Conservation (phyloP, 2,888 invertebrate species). For the Anaspis maculata region DNA sequence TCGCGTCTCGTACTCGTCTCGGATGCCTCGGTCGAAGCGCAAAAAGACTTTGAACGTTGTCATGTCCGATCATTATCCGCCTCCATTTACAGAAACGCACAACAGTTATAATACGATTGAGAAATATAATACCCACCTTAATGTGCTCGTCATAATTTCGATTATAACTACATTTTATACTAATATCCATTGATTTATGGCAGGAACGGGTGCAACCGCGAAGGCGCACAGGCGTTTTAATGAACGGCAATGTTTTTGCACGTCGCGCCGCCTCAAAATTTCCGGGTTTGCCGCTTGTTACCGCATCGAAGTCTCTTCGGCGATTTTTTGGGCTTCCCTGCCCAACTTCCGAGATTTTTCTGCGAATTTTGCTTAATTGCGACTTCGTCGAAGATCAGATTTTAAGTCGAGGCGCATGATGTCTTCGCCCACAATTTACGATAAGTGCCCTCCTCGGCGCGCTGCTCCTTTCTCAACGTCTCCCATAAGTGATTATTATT, state of each 20-base stretch:
- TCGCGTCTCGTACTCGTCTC: slow-evolving; percentile 10
- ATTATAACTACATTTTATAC: slow-evolving; percentile 11
- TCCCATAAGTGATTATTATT: no score
- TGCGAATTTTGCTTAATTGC: no score
- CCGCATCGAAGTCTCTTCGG: no score
- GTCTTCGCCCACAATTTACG: no score
- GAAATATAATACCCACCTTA: slow-evolving; percentile 18
- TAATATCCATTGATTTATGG: slow-evolving; percentile 5
- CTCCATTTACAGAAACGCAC: slow-evolving; percentile 26
- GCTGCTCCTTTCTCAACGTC: no score
- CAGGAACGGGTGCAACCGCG: slow-evolving; percentile 1
- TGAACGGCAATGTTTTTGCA: slow-evolving; percentile 4
- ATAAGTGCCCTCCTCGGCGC: no score
- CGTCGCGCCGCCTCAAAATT: no score
- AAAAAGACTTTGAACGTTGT: slow-evolving; percentile 14
- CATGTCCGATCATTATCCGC: slow-evolving; percentile 24
- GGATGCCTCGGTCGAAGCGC: slow-evolving; percentile 3
- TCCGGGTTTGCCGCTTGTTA: no score
- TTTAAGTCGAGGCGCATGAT: no score
- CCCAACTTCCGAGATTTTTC: no score
- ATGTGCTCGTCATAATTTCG: slow-evolving; percentile 10
- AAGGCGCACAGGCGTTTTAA: slow-evolving; percentile 5
- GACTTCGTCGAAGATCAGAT: no score
- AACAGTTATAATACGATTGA: slow-evolving; percentile 18
- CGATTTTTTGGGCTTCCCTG: no score